These are phyloP conservation scores for Carassius carassius DNA, from an alignment of 2,113 vertebrate species.

Conservation along the genomic window DNA sequence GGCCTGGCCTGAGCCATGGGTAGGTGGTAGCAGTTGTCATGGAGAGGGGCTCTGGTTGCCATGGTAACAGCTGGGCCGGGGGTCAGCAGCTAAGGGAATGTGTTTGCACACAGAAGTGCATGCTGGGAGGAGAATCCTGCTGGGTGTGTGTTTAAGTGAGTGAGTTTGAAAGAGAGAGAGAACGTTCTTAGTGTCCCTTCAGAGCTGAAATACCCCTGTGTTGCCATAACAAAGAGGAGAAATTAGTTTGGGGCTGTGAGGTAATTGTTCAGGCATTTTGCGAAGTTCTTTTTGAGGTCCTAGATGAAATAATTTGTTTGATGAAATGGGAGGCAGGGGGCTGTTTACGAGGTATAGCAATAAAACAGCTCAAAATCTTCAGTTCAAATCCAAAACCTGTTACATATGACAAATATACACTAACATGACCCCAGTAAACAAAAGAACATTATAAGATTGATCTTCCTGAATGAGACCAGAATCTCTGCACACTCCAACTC, in stretches of 20 bases:
- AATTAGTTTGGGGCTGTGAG: slow-evolving; percentile 37
- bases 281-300: slow-evolving; percentile 37
- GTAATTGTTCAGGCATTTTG: slow-evolving; percentile 36
- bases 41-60: slow-evolving; percentile 57
- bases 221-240: slow-evolving; percentile 52
- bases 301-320: slow-evolving; percentile 22
- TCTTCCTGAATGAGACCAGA: too few relatives aligned
- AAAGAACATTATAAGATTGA: neutral
- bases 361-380: neutral
- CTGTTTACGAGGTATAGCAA: neutral
- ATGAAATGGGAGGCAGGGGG: neutral
- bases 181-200: neutral
- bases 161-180: slow-evolving; percentile 37
- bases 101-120: slow-evolving; percentile 63
- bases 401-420: neutral
- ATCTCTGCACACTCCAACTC: slow-evolving; percentile 1
- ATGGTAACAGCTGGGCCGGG: slow-evolving; percentile 57
- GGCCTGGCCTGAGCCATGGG: slow-evolving; percentile 47
- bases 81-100: slow-evolving; percentile 61
- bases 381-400: neutral
- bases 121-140: slow-evolving; percentile 59
- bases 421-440: slow-evolving; percentile 11
- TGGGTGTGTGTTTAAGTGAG: slow-evolving; percentile 54
- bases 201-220: slow-evolving; percentile 5
- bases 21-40: slow-evolving; percentile 51